Evolutionary conservation across 1,140 invertebrate species (phyloP).

Genomic region (Drosophila equinoxialis): DNA sequence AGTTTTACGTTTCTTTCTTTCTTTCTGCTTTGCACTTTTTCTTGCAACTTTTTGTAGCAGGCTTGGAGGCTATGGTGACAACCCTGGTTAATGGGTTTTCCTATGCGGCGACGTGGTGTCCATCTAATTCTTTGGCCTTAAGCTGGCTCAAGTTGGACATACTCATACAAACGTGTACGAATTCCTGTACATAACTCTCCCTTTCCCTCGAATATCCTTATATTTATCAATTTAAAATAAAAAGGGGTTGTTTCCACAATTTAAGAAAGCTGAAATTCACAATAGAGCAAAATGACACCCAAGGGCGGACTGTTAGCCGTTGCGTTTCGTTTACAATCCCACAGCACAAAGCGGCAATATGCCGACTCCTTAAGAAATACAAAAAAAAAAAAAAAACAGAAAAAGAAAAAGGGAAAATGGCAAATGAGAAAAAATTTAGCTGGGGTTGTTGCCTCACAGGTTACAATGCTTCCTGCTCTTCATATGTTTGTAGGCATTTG

Average conservation of each 20-base stretch:
- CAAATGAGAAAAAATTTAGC: conserved; percentile 13
- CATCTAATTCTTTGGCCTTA: conserved; percentile 22
- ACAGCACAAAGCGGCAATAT: conserved; percentile 66
- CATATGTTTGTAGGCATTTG: background rate
- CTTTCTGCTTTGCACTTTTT: background rate
- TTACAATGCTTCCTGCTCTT: conserved; percentile 32
- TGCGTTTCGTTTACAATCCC: conserved; percentile 23
- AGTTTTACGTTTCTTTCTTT: background rate
- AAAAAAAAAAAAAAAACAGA: background rate
- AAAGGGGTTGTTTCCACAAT: background rate
- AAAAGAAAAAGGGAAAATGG: conserved; percentile 26
- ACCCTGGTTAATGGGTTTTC: conserved; percentile 8
- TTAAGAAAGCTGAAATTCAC: conserved; percentile 8
- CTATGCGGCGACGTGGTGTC: conserved; percentile 6
- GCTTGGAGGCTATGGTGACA: conserved; percentile 29
- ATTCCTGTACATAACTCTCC: background rate
- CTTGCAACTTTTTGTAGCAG: conserved; percentile 37
- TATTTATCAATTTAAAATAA: conserved; percentile 39
- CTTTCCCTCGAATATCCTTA: background rate
- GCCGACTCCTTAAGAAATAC: conserved; percentile 13
- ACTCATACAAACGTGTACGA: conserved; percentile 6
- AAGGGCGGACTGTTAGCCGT: conserved; percentile 31
- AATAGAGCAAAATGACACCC: conserved; percentile 47
- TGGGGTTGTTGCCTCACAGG: conserved; percentile 6
- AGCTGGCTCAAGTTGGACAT: conserved; percentile 43